Evolutionary conservation across 2,888 invertebrate species (phyloP), one percentile per base, ranked within the genome.

Genomic region (Acronicta psi): DNA sequence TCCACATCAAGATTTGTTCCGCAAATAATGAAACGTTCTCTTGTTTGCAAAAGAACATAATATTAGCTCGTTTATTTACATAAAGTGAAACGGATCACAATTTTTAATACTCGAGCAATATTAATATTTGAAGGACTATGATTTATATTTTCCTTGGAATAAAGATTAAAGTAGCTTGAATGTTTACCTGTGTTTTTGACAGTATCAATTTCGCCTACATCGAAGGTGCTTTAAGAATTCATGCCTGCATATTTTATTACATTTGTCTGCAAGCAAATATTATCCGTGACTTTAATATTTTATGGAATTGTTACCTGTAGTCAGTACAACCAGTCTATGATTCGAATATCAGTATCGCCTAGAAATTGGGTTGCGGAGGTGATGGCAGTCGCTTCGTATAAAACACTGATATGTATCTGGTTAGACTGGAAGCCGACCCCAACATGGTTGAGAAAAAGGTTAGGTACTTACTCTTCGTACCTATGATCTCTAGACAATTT

Each of bases 21-120:
- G 40, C 38, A 65, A 73, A 73, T 49, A 64, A 55, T n/a, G 8
- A 31, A 62, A 51, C 34, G 20, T 58, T 54, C 36, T 45, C 36
- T 45, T 72, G 53, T 65, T 74, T 64, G 67, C 50, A 50, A 68
- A 70, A 62, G 34, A 59, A 66, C 62, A 62, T 62, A 57, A 62
- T 76, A 72, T 68, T 57, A 63, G 54, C 49, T 63, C 43, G 45
- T 60, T 67, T 69, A 58, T 75, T 71, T 68, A 59, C 55, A 46
- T 57, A 58, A 58, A 59, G 47, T 46, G 51, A 68, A 68, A 61
- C 7, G 51, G 18, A 73, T 59, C 58, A 40, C 49, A 9, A 45
- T 61, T 65, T 69, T 65, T 59, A 69, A 61, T 69, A 50, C 31
- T 25, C 4, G 31, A 42, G 17, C 23, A 25, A 40, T 10, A 31